Conservation (phyloP, 2,113 vertebrate genomes). For the Plecturocebus donacophilus region DNA sequence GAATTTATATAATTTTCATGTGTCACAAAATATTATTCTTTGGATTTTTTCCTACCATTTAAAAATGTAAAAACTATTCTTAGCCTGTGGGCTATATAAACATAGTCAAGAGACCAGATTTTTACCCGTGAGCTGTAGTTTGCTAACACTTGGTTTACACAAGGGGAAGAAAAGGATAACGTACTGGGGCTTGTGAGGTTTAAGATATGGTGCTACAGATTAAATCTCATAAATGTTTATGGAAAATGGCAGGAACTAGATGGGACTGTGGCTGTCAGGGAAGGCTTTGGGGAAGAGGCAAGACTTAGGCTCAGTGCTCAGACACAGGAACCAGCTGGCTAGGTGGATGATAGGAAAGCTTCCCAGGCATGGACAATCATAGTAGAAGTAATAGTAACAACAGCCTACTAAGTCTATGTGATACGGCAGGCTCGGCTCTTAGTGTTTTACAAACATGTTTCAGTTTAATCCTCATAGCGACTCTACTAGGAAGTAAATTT, state of each 20-base stretch:
- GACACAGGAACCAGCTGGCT: background rate
- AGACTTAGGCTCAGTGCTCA: background rate
- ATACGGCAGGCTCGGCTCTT: background rate
- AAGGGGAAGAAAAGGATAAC: background rate
- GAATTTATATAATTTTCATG: background rate
- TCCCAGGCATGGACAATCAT: too few relatives aligned
- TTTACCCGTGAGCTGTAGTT: background rate
- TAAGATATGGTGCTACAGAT: background rate
- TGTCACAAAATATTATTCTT: background rate
- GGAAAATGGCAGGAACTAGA: background rate
- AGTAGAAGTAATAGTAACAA: background rate
- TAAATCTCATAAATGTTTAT: background rate
- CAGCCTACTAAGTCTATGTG: background rate
- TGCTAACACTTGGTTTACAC: background rate
- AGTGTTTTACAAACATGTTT: background rate
- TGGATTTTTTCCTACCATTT: background rate
- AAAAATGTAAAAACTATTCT: background rate
- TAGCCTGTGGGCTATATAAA: background rate
- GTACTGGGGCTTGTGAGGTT: background rate
- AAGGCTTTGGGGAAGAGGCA: background rate
- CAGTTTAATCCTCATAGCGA: background rate
- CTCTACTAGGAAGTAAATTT: background rate
- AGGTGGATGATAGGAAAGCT: background rate
- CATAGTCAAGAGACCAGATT: background rate
- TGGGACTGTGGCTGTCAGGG: background rate